Evolutionary conservation across 2,888 invertebrate genomes (phyloP).

Genomic region (Tetranychus truncatus): DNA sequence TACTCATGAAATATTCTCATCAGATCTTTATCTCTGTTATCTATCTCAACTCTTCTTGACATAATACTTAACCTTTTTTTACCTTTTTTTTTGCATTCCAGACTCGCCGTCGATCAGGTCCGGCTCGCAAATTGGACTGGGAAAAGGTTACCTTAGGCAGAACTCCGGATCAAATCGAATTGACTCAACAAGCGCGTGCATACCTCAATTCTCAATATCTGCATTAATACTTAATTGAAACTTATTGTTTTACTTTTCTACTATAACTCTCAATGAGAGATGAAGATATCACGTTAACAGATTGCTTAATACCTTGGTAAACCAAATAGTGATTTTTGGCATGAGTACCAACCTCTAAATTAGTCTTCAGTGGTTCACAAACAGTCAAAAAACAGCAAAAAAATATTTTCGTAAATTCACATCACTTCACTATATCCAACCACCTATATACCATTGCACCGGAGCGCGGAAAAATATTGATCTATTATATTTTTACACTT

Average conservation of each 20-base stretch:
- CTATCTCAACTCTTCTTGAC: no score
- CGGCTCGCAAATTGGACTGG: neutral
- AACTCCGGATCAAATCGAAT: conserved; percentile 6
- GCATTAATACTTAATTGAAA: neutral
- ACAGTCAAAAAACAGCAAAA: neutral
- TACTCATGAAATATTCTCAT: neutral
- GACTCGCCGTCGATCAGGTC: neutral
- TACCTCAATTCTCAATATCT: neutral
- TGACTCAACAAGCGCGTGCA: conserved; percentile 5
- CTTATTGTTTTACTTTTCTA: neutral
- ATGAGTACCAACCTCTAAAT: no score
- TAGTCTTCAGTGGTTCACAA: no score
- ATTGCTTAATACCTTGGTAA: no score
- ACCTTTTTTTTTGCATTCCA: neutral
- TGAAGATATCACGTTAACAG: no score
- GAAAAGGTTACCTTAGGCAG: neutral
- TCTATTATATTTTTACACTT: neutral
- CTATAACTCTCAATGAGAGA: neutral
- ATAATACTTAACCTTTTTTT: neutral
- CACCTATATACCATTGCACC: neutral
- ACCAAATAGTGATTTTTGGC: no score
- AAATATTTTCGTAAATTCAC: neutral
- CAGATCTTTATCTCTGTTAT: neutral
- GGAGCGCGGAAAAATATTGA: no score
- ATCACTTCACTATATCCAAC: neutral